Evolutionary conservation across 1,140 invertebrate species (phyloP), one percentile per base, ranked within the genome.

Genomic region (Melanaphis sacchari): DNA sequence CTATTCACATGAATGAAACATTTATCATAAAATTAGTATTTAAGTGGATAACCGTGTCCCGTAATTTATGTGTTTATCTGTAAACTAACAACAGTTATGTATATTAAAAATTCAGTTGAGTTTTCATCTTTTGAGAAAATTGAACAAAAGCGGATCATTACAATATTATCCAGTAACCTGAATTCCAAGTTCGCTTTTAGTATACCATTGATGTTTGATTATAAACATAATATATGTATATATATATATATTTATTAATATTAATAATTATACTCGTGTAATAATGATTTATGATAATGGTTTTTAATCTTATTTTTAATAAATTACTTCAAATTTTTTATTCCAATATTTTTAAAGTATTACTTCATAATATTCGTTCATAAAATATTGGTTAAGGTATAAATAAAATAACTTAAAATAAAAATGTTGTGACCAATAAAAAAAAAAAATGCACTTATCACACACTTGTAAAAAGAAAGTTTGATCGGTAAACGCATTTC

Each of bases 371-470:
- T 59, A 59, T 59, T 26, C 11, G 15, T 59, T 59, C 26, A 59
- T 59, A 31, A 15, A n/a, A 15, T 5, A 66, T 66, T 11, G 59
- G 0, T 66, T n/a, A n/a, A 2, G 0, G 8, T 8, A 59, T 26
- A 59, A 59, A 31, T n/a, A 1, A 0, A 0, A n/a, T 31, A 66
- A 0, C 4, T n/a, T 31, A 11, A 31, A 26, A 11, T 5, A 0
- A 66, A 66, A 8, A n/a, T 66, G 0, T 66, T 26, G 31, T 66
- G 3, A 66, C n/a, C 9, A 6, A n/a, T n/a, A n/a, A 31, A 59
- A 66, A 66, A 66, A 15, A 54, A 7, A 22, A 22, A 21, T 49
- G 1, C 11, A 31, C 9, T 66, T 31, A 15, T 66, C 9, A n/a
- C 5, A 31, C 0, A 31, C 9, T 22, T 66, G 9, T 66, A 66